Percentiles rank a stretch among this genome's conserved stretches.
These are phyloP conservation scores for Grammomys surdaster DNA, from an alignment of 2,113 vertebrate species.

Conservation along the genomic window DNA sequence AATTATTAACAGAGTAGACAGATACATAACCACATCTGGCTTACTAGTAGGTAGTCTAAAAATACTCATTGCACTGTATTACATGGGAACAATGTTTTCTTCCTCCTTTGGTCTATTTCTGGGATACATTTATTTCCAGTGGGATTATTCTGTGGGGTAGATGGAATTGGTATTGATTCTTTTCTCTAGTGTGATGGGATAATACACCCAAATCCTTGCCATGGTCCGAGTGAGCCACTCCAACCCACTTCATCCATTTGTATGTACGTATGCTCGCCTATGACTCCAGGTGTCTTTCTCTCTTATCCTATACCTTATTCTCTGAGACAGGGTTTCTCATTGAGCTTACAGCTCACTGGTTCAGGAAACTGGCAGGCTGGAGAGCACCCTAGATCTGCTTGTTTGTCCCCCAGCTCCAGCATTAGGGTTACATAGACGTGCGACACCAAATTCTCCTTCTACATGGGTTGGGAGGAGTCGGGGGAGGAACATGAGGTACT, in stretches of 20 bases:
- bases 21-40: not conserved
- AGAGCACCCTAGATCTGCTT: not conserved
- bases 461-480: not conserved
- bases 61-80: not conserved
- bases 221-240: not conserved
- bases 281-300: not conserved
- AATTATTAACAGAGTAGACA: not conserved
- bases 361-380: not conserved
- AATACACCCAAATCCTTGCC: not conserved
- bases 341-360: not conserved
- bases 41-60: not conserved
- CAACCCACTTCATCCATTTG: not conserved
- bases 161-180: not conserved
- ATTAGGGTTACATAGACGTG: not conserved
- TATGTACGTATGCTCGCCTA: not conserved
- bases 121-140: not conserved
- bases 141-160: not conserved
- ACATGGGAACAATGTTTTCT: not conserved
- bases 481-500: not conserved
- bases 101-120: slow-evolving; percentile 11
- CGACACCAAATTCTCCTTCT: not conserved
- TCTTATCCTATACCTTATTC: not conserved
- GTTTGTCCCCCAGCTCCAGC: not conserved
- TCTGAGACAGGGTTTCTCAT: not conserved
- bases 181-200: not conserved